Base-by-base conservation (phyloP, 1,140 invertebrate species). In the Procambarus virginalis region DNA sequence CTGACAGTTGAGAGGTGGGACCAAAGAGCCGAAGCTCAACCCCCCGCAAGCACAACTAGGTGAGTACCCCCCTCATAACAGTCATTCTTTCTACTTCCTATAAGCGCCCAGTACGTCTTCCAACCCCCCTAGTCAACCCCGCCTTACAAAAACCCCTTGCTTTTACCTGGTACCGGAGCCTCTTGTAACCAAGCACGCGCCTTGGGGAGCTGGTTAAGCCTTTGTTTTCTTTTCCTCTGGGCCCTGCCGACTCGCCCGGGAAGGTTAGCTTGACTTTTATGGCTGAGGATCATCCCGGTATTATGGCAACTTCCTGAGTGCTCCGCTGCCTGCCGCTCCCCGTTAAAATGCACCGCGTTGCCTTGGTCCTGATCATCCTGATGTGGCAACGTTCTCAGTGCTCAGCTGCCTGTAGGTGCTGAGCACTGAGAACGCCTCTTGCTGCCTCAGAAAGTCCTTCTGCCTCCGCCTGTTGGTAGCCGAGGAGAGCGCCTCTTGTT, bases 101-200 rank as follows among this genome's bases (percentile, higher is more conserved):
- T 17, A 14, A 64, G 20, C 60, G 20, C 60, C 60, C 60, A 22
- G 8, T 34, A 6, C 22, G 2, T 73, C n/a, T n/a, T 73, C 22
- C n/a, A 8, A n/a, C n/a, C 10, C n/a, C n/a, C 68, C 68, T 34
- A 8, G 8, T 2, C n/a, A 5, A 20, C 68, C 17, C 60, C 60
- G 2, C 60, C 60, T 64, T 20, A 73, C 12, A 68, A 73, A 9
- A 22, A 73, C 6, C 22, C n/a, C n/a, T 9, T 34, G 22, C 6
- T 45, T 73, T 73, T 6, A 5, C 8, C 68, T 4, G 6, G 6
- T 73, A 5, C n/a, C 6, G 22, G 2, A 22, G 22, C 68, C 68
- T 45, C 68, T 73, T 73, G 22, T 73, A 73, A 73, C n/a, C 68
- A 73, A 73, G 68, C 68, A 73, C 22, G n/a, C 68, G 68, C 68